A percentile compares a stretch with the other conserved stretches of the same genome.
Conservation (phyloP, 2,797 vertebrate species). For the Melanotaenia maccullochi region DNA sequence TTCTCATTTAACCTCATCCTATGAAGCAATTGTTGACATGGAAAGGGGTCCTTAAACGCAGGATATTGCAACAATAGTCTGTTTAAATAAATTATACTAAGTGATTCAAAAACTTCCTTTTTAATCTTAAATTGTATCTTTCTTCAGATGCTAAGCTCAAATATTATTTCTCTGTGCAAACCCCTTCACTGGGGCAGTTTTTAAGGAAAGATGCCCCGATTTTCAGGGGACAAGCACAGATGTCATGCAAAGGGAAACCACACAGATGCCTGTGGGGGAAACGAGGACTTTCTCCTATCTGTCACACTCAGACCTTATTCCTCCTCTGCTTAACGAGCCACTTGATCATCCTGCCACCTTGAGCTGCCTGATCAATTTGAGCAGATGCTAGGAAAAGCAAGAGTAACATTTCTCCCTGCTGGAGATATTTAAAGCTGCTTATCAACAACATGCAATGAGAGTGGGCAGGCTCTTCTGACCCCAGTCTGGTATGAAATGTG, state of each 20-base stretch:
- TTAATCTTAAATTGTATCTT: neutral
- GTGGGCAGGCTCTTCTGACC: slow-evolving; percentile 60
- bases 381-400: slow-evolving; percentile 31
- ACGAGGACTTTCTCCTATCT: slow-evolving; percentile 57
- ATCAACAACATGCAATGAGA: slow-evolving; percentile 60
- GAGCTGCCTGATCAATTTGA: slow-evolving; percentile 71
- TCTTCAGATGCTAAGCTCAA: neutral
- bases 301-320: slow-evolving; percentile 71
- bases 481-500: slow-evolving; percentile 39
- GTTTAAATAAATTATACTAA: neutral
- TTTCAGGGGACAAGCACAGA: slow-evolving; percentile 3
- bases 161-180: slow-evolving; percentile 6
- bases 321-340: slow-evolving; percentile 77
- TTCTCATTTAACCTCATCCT: slow-evolving; percentile 10
- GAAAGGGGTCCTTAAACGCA: too few species aligned
- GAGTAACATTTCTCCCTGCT: slow-evolving; percentile 48
- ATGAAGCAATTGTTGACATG: neutral
- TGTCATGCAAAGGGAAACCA: slow-evolving; percentile 47
- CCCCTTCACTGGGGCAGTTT: slow-evolving; percentile 2
- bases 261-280: slow-evolving; percentile 29
- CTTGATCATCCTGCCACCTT: slow-evolving; percentile 78
- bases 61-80: neutral
- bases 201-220: slow-evolving; percentile 16
- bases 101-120: neutral
- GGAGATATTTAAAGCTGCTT: slow-evolving; percentile 63